A percentile compares a stretch with the other conserved stretches of the same genome.
These are phyloP conservation scores for Apodemia zela DNA, from an alignment of 2,888 invertebrate genomes.

Conservation along the genomic window DNA sequence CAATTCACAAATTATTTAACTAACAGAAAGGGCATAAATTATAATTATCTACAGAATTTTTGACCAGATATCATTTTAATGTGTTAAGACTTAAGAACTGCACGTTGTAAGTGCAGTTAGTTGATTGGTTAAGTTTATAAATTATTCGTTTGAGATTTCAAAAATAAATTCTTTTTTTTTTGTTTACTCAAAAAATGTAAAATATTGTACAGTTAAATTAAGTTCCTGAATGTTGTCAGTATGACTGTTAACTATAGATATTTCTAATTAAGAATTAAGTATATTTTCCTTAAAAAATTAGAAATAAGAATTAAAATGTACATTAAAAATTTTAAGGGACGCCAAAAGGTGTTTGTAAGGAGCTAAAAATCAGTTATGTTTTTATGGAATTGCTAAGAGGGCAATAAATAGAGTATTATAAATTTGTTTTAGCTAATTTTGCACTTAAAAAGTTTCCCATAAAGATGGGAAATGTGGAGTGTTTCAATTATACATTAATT, in stretches of 20 bases:
- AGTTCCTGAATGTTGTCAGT: slow-evolving; percentile 36
- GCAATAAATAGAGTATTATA: background rate
- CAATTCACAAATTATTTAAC: no score
- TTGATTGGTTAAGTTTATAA: background rate
- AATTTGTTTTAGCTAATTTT: no score
- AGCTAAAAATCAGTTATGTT: background rate
- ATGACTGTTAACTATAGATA: slow-evolving; percentile 29
- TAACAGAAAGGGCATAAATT: no score
- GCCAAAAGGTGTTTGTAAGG: background rate
- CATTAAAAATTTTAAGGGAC: background rate
- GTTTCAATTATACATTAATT: no score
- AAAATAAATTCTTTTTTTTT: background rate
- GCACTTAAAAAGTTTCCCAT: no score
- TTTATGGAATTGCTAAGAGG: background rate
- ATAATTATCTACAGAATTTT: background rate
- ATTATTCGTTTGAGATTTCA: background rate
- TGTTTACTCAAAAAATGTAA: slow-evolving; percentile 14
- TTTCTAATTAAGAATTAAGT: slow-evolving; percentile 17
- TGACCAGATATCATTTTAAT: background rate
- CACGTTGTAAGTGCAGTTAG: background rate
- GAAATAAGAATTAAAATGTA: background rate
- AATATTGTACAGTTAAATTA: slow-evolving; percentile 19
- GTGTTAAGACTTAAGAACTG: background rate
- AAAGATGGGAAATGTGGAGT: no score
- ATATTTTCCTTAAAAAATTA: slow-evolving; percentile 3